These are phyloP conservation scores for Lochmaea capreae DNA, from an alignment of 2,888 invertebrate genomes.

Conservation along the genomic window DNA sequence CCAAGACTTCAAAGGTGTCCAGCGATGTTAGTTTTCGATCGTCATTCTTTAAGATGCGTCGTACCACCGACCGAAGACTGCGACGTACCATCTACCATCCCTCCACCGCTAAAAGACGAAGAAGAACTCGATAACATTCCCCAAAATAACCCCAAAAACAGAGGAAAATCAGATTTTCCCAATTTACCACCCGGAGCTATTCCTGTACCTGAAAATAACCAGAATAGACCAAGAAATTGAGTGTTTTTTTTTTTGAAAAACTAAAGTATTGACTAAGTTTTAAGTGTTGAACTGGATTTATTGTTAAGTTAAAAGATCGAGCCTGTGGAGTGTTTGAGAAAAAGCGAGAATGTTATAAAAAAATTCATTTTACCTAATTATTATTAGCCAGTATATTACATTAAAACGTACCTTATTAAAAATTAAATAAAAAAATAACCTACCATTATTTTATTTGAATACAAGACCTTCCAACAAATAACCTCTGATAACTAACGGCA, in stretches of 20 bases:
- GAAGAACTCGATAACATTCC: conserved; percentile 57
- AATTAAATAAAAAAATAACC: not conserved
- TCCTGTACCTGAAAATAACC: conserved; percentile 59
- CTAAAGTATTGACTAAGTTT: not conserved
- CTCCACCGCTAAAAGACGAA: conserved; percentile 71
- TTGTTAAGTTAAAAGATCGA: conserved; percentile 15
- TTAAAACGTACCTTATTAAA: conserved; percentile 2
- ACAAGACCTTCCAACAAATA: too few species aligned
- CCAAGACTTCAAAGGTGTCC: conserved; percentile 91
- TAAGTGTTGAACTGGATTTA: conserved; percentile 19
- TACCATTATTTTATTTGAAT: not conserved
- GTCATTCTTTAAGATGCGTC: conserved; percentile 83
- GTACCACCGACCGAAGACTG: conserved; percentile 92
- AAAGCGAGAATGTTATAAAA: not conserved
- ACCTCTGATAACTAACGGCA: too few species aligned
- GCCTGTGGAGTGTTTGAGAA: not conserved
- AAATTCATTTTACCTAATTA: not conserved
- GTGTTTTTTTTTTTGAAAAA: not conserved
- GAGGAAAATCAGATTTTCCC: conserved; percentile 49
- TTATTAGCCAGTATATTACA: conserved; percentile 6
- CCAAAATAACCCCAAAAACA: conserved; percentile 59
- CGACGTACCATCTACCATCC: conserved; percentile 83
- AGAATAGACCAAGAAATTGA: conserved; percentile 47
- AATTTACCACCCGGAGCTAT: conserved; percentile 64
- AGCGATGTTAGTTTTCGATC: conserved; percentile 90